phyloP scores from a whole-genome alignment of 1,140 invertebrate genomes.

The Stenopsyche tienmushanensis region DNA sequence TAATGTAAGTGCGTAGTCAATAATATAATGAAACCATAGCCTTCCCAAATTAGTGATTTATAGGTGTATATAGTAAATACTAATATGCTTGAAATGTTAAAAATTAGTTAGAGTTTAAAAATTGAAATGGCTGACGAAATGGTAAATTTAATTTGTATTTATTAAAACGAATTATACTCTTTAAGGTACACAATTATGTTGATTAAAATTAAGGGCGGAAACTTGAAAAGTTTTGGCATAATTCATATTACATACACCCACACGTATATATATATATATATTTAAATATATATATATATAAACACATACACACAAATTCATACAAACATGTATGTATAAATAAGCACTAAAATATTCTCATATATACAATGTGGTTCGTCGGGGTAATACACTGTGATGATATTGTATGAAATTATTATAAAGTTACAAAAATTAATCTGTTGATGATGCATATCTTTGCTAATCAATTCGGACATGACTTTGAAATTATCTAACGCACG shows the following conservation, averaged over 20 bases:
- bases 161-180: not conserved
- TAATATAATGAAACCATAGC: conserved; percentile 36
- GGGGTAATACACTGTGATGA: not conserved
- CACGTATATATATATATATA: not conserved
- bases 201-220: not conserved
- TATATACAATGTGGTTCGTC: not conserved
- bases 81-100: conserved; percentile 6
- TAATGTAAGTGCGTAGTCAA: conserved; percentile 31
- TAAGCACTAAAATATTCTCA: no score
- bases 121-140: not conserved
- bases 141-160: not conserved
- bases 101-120: not conserved
- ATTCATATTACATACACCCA: not conserved
- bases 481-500: no score
- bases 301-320: no score
- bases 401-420: not conserved
- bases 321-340: not conserved
- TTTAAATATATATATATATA: not conserved
- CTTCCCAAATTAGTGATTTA: conserved; percentile 34
- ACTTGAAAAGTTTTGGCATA: not conserved
- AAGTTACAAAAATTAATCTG: not conserved
- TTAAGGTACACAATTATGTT: not conserved
- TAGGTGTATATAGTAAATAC: conserved; percentile 36
- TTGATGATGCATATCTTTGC: not conserved
- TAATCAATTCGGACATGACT: no score